Evolutionary conservation across 2,113 vertebrate species (phyloP).

Genomic region (Sarotherodon lohbergeri): DNA sequence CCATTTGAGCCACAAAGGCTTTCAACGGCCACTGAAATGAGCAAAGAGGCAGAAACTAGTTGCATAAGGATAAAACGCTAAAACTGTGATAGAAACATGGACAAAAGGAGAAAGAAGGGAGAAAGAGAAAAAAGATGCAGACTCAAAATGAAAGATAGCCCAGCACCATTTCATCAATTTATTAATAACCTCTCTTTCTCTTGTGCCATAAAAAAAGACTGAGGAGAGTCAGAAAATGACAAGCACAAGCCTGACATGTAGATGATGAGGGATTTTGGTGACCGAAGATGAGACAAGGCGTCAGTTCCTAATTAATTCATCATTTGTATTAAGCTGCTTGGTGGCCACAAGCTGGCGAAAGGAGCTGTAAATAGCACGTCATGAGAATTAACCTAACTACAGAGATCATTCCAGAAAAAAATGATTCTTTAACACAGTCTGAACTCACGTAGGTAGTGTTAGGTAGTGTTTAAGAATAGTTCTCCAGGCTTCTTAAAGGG

Average conservation of each 20-base stretch:
- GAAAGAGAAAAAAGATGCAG: neutral
- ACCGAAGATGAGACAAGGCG: slow-evolving; percentile 11
- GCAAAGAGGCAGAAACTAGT: slow-evolving; percentile 26
- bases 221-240: slow-evolving; percentile 28
- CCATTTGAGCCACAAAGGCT: slow-evolving; percentile 32
- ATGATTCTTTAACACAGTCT: neutral
- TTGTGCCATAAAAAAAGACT: slow-evolving; percentile 12
- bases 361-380: neutral
- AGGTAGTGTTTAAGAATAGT: neutral
- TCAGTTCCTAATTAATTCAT: slow-evolving; percentile 40
- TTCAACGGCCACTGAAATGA: slow-evolving; percentile 30
- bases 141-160: neutral
- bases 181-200: slow-evolving; percentile 34
- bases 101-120: neutral
- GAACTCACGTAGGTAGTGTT: neutral
- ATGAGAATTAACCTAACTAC: neutral
- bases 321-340: neutral
- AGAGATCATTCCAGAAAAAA: neutral
- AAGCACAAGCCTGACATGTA: slow-evolving; percentile 17
- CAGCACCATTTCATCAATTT: slow-evolving; percentile 44
- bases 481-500: neutral
- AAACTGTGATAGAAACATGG: neutral
- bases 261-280: slow-evolving; percentile 3
- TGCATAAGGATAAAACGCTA: slow-evolving; percentile 1
- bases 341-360: neutral